A percentile compares a stretch with the other conserved stretches of the same genome.
Evolutionary conservation across 1,140 invertebrate genomes (phyloP).

Genomic region (Papilio polyxenes): DNA sequence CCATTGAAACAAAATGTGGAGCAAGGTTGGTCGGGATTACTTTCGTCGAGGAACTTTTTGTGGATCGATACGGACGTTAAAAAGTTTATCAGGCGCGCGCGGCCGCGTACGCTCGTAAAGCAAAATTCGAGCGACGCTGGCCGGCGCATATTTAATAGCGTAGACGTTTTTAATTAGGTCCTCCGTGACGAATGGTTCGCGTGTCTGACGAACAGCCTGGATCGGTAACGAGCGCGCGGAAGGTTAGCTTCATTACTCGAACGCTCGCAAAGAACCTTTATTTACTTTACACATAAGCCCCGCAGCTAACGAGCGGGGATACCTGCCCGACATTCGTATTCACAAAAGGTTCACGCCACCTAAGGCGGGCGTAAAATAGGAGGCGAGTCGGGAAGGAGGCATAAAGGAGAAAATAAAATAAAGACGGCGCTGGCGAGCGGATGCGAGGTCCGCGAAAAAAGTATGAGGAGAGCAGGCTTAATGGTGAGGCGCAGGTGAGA

Average conservation of each 20-base stretch:
- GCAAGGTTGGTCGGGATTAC: slow-evolving; percentile 77
- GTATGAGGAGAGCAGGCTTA: slow-evolving; percentile 73
- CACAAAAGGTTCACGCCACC: slow-evolving; percentile 78
- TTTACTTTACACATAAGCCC: slow-evolving; percentile 77
- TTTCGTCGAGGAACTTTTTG: slow-evolving; percentile 74
- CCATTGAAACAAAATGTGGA: slow-evolving; percentile 77
- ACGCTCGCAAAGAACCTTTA: slow-evolving; percentile 69
- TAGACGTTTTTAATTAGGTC: slow-evolving; percentile 53
- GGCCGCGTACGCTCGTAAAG: slow-evolving; percentile 59
- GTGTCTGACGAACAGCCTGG: slow-evolving; percentile 23
- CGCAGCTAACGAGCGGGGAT: slow-evolving; percentile 76
- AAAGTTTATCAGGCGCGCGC: slow-evolving; percentile 67
- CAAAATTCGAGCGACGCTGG: slow-evolving; percentile 42
- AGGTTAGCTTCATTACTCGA: slow-evolving; percentile 56
- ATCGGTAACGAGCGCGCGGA: slow-evolving; percentile 37
- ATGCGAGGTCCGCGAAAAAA: slow-evolving; percentile 78
- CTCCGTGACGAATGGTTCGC: slow-evolving; percentile 37
- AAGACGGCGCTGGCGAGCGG: slow-evolving; percentile 75
- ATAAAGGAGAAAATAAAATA: slow-evolving; percentile 80
- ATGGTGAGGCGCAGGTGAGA: slow-evolving; percentile 77
- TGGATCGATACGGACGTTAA: slow-evolving; percentile 76
- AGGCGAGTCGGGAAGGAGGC: slow-evolving; percentile 76
- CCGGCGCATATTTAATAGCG: slow-evolving; percentile 46
- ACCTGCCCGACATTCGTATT: slow-evolving; percentile 79
- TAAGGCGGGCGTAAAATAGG: slow-evolving; percentile 78